A percentile compares a stretch with the other conserved stretches of the same genome.
phyloP scores from a whole-genome alignment of 2,888 invertebrate species.

The Epiblema foenella region DNA sequence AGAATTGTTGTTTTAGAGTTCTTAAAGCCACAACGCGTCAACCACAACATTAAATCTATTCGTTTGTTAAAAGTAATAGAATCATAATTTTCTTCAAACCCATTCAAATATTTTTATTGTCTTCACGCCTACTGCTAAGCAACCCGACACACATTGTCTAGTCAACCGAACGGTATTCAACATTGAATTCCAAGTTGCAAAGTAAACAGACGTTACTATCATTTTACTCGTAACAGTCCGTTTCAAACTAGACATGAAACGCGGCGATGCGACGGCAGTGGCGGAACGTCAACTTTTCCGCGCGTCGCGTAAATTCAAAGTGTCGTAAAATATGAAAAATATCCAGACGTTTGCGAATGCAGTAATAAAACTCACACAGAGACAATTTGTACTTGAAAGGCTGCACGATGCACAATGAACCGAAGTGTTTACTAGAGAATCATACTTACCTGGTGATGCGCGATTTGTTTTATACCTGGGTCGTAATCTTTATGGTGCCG shows the following conservation, averaged over 20 bases:
- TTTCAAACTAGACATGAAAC: conserved; percentile 56
- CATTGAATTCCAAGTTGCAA: conserved; percentile 43
- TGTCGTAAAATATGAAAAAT: conserved; percentile 82
- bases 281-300: conserved; percentile 58
- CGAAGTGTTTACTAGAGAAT: conserved; percentile 28
- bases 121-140: conserved; percentile 11
- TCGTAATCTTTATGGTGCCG: conserved; percentile 15
- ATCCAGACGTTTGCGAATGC: conserved; percentile 61
- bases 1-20: background rate
- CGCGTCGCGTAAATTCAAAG: conserved; percentile 75
- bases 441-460: conserved; percentile 12
- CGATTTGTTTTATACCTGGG: conserved; percentile 2
- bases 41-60: background rate
- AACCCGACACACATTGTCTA: conserved; percentile 16
- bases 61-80: conserved; percentile 11
- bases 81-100: conserved; percentile 19
- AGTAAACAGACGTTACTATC: conserved; percentile 49
- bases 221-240: conserved; percentile 53
- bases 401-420: conserved; percentile 49
- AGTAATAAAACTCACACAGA: conserved; percentile 65
- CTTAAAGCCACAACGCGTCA: background rate
- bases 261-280: conserved; percentile 52
- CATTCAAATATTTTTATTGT: conserved; percentile 11
- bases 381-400: conserved; percentile 59
- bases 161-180: conserved; percentile 24